Percentiles rank a stretch among this genome's conserved stretches.
phyloP scores from a whole-genome alignment of 2,113 vertebrate genomes.

The Crotalus tigris region DNA sequence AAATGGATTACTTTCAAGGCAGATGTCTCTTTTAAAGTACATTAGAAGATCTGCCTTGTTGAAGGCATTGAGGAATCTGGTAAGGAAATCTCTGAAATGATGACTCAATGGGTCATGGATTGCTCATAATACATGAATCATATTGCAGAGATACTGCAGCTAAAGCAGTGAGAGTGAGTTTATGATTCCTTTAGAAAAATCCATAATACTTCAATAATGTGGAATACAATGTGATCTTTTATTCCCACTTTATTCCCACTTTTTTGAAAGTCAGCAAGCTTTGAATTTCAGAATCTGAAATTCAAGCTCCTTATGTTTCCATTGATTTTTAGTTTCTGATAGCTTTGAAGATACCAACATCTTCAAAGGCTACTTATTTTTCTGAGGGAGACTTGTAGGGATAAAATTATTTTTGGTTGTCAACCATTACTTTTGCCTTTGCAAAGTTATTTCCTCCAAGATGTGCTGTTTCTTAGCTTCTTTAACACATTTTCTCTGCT shows the following conservation, averaged over 20 bases:
- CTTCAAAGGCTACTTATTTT: not conserved
- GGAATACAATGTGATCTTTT: not conserved
- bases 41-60: not conserved
- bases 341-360: not conserved
- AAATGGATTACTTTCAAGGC: not conserved
- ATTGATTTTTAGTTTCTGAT: not conserved
- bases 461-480: not conserved
- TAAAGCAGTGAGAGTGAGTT: not conserved
- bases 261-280: not conserved
- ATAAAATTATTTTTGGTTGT: not conserved
- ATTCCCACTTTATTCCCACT: not conserved
- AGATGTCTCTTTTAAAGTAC: not conserved
- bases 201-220: not conserved
- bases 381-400: not conserved
- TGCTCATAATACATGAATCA: not conserved
- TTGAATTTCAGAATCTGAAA: not conserved
- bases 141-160: not conserved
- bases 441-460: not conserved
- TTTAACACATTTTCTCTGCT: not conserved
- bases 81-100: not conserved
- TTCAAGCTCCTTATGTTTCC: not conserved
- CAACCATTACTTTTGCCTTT: not conserved
- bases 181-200: not conserved
- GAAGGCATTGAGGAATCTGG: not conserved
- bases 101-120: not conserved